These are phyloP conservation scores for Callipepla squamata DNA, from an alignment of 2,113 vertebrate genomes.

Conservation along the genomic window DNA sequence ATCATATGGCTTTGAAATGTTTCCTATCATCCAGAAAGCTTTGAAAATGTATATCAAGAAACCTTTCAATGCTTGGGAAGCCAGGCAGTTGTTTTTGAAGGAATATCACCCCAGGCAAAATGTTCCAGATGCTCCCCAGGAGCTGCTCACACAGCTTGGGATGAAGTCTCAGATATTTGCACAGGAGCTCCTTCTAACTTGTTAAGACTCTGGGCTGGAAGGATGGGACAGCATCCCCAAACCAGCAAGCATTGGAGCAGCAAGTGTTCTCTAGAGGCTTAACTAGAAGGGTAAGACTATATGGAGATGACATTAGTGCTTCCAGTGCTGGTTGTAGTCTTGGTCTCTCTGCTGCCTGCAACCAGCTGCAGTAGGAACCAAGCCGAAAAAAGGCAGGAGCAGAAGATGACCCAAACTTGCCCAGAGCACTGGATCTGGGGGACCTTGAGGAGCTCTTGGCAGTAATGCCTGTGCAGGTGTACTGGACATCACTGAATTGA, in stretches of 20 bases:
- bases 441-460: not conserved
- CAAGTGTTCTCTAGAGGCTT: not conserved
- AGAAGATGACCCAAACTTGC: not conserved
- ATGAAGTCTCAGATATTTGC: rapidly evolving
- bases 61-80: not conserved
- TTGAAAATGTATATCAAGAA: not conserved
- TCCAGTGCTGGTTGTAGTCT: rapidly evolving
- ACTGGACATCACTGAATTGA: too few relatives aligned
- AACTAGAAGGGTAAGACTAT: rapidly evolving
- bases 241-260: not conserved
- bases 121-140: not conserved
- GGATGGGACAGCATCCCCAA: not conserved
- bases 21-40: not conserved
- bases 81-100: not conserved
- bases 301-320: not conserved
- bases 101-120: not conserved
- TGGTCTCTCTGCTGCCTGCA: not conserved
- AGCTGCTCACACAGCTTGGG: not conserved
- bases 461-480: rapidly evolving
- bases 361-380: not conserved
- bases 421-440: not conserved
- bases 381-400: not conserved
- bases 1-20: not conserved
- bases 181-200: rapidly evolving
- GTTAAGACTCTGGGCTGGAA: rapidly evolving